Conservation (phyloP, 2,797 vertebrate genomes). For the Alfaro cultratus region DNA sequence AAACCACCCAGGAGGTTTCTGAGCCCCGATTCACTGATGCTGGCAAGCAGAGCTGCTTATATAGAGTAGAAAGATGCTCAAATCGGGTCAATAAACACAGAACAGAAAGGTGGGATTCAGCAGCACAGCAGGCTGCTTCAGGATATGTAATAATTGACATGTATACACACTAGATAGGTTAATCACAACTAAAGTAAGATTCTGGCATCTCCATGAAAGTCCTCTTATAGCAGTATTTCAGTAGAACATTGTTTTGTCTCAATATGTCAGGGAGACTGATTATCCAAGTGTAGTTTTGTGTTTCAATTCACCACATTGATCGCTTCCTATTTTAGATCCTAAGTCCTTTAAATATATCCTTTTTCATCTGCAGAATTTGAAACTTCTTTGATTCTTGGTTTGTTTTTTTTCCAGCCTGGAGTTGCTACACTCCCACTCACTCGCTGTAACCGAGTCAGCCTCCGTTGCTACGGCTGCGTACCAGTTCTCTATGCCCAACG, state of each 20-base stretch:
- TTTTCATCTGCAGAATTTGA: constrained; percentile 7
- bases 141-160: not conserved
- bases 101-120: not conserved
- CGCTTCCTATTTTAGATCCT: constrained; percentile 1
- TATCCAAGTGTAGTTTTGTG: not conserved
- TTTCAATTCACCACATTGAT: not conserved
- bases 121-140: not conserved
- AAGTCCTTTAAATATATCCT: not conserved
- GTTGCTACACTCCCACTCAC: constrained; percentile 1
- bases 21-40: constrained; percentile 1
- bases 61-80: not conserved
- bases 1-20: constrained; percentile 14
- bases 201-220: not conserved
- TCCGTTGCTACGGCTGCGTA: not conserved
- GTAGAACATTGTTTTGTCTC: not conserved
- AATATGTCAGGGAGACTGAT: not conserved
- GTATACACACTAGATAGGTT: not conserved
- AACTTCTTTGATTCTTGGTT: constrained; percentile 5
- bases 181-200: not conserved
- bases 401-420: not conserved
- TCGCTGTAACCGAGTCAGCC: not conserved
- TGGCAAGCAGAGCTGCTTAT: constrained; percentile 17
- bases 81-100: constrained; percentile 1
- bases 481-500: not conserved
- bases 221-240: not conserved